Percentiles rank a stretch among this genome's conserved stretches.
phyloP scores from a whole-genome alignment of 2,888 invertebrate genomes.

The Ectemnius lituratus region DNA sequence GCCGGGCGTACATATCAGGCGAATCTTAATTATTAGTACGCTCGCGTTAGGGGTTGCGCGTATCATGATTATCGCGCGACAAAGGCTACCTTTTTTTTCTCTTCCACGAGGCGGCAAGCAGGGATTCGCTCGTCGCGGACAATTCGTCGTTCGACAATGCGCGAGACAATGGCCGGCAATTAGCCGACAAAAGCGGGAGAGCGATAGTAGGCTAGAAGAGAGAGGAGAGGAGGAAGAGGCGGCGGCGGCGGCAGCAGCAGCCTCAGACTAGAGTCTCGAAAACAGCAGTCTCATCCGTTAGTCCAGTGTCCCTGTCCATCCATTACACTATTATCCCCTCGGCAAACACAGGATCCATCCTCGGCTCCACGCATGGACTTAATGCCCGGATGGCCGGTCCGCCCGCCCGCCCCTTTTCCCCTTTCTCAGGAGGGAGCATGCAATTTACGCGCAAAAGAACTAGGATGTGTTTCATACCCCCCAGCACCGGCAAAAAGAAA shows the following conservation, averaged over 20 bases:
- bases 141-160: conserved; percentile 54
- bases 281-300: conserved; percentile 68
- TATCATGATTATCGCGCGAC: conserved; percentile 36
- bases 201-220: conserved; percentile 52
- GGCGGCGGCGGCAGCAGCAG: conserved; percentile 23
- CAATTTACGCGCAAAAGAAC: conserved; percentile 63
- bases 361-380: conserved; percentile 58
- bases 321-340: conserved; percentile 73
- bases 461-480: conserved; percentile 50
- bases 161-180: conserved; percentile 59
- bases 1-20: conserved; percentile 20
- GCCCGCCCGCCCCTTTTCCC: conserved; percentile 8
- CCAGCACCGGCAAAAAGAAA: conserved; percentile 43
- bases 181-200: conserved; percentile 51
- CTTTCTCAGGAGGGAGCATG: conserved; percentile 51
- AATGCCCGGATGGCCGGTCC: conserved; percentile 43
- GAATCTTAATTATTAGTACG: conserved; percentile 40
- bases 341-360: conserved; percentile 70
- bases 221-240: not conserved
- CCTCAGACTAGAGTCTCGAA: conserved; percentile 59
- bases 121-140: conserved; percentile 51
- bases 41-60: conserved; percentile 16
- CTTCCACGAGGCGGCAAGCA: not conserved
- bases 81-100: conserved; percentile 35
- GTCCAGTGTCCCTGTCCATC: conserved; percentile 71